Percentiles rank a stretch among this genome's conserved stretches.
These are phyloP conservation scores for Tenodera sinensis DNA, from an alignment of 2,888 invertebrate species.

Conservation along the genomic window DNA sequence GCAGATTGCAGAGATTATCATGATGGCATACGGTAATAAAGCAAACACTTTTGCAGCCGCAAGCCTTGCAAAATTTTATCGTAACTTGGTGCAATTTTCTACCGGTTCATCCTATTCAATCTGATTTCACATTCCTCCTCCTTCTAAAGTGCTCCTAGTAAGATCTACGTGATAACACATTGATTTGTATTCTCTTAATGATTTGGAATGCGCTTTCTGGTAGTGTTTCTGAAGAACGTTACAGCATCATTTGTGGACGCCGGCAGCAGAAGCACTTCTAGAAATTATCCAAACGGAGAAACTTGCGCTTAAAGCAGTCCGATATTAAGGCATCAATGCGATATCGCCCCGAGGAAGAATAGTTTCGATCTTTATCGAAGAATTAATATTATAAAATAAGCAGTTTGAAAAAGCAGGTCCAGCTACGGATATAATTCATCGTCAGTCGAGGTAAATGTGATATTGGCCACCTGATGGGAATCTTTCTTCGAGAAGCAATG, in stretches of 20 bases:
- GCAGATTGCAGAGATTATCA: too few species aligned
- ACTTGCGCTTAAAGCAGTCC: background rate
- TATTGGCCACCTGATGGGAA: background rate
- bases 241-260: background rate
- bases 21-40: background rate
- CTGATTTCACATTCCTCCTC: background rate
- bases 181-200: background rate
- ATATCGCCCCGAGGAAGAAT: background rate
- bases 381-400: background rate
- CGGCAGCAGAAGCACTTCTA: background rate
- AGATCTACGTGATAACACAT: background rate
- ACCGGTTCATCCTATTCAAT: background rate
- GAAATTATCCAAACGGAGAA: background rate
- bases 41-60: background rate
- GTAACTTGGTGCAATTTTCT: background rate
- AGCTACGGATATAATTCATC: background rate
- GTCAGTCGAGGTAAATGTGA: background rate
- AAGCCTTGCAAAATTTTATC: background rate
- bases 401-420: background rate
- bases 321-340: background rate
- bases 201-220: background rate
- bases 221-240: background rate
- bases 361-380: background rate
- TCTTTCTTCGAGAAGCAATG: background rate
- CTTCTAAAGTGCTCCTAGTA: background rate